phyloP scores from a whole-genome alignment of 53 echinoderm and acorn worm species.

The Echinarachnius parma region DNA sequence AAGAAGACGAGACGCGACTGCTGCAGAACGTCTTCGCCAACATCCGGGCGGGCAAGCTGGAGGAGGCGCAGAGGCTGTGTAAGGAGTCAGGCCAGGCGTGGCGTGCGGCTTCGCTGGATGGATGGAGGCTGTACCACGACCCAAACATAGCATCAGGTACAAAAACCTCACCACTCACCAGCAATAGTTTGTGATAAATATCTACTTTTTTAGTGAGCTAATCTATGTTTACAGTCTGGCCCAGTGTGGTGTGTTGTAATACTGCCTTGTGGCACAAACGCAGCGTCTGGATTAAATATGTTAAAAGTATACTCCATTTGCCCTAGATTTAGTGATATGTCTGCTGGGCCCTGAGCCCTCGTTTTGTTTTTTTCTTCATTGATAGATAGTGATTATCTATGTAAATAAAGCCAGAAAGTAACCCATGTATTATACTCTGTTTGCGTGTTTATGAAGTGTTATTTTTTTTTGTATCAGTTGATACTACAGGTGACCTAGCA shows the following conservation, averaged over 20 bases:
- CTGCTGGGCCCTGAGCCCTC: too few relatives aligned
- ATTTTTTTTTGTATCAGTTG: constrained; percentile 26
- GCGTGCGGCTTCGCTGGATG: constrained; percentile 84
- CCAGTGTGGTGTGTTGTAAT: too few relatives aligned
- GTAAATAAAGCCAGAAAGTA: too few relatives aligned
- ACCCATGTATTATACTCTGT: too few relatives aligned
- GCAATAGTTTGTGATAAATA: not conserved
- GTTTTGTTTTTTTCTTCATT: too few relatives aligned
- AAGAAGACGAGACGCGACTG: constrained; percentile 88
- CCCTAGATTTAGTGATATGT: too few relatives aligned
- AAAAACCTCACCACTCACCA: not conserved
- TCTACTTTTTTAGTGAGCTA: not conserved
- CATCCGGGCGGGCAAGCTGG: constrained; percentile 83
- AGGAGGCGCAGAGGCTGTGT: constrained; percentile 92
- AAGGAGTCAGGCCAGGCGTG: constrained; percentile 89
- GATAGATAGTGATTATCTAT: too few relatives aligned
- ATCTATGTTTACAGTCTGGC: too few relatives aligned
- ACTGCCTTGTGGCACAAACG: too few relatives aligned
- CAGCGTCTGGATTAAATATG: too few relatives aligned
- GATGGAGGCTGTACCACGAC: constrained; percentile 85
- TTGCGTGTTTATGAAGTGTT: not conserved
- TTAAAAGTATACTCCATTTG: too few relatives aligned
- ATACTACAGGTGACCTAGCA: constrained; percentile 60
- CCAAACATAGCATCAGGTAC: constrained; percentile 54
- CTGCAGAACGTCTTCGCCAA: constrained; percentile 75